phyloP scores from a whole-genome alignment of 2,113 vertebrate genomes.

The Pipra filicauda region DNA sequence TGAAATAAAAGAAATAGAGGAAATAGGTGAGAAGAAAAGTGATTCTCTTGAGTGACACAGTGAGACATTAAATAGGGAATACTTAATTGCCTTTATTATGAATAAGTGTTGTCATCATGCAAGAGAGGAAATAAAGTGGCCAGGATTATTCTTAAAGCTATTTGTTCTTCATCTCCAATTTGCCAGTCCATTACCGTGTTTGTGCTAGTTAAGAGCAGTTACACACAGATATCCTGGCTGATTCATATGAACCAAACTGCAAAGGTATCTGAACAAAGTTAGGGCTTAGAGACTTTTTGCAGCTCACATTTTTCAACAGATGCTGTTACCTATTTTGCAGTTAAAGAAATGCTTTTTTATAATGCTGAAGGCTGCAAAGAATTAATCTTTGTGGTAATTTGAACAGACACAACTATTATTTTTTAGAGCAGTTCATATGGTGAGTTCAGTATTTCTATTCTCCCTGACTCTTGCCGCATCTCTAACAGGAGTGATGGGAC shows the following conservation, averaged over 20 bases:
- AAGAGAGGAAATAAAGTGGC: background rate
- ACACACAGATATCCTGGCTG: background rate
- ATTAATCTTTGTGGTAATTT: background rate
- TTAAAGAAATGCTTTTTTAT: background rate
- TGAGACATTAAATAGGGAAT: background rate
- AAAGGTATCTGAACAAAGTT: background rate
- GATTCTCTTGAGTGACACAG: background rate
- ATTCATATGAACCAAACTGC: background rate
- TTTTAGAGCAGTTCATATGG: background rate
- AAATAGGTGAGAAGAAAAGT: background rate
- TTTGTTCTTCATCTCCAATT: slow-evolving; percentile 21
- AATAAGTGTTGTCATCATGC: background rate
- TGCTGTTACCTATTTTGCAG: background rate
- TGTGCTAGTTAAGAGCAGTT: slow-evolving; percentile 27
- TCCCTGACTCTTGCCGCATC: background rate
- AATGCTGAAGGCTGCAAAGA: background rate
- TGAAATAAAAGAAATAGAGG: background rate
- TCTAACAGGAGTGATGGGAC: background rate
- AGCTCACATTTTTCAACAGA: background rate
- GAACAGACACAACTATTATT: background rate
- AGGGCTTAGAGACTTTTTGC: background rate
- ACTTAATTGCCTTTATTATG: background rate
- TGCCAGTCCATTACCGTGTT: background rate
- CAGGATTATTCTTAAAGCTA: background rate
- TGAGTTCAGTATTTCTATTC: background rate